Conservation (phyloP, 1,140 invertebrate species). For the Epicauta chinensis region DNA sequence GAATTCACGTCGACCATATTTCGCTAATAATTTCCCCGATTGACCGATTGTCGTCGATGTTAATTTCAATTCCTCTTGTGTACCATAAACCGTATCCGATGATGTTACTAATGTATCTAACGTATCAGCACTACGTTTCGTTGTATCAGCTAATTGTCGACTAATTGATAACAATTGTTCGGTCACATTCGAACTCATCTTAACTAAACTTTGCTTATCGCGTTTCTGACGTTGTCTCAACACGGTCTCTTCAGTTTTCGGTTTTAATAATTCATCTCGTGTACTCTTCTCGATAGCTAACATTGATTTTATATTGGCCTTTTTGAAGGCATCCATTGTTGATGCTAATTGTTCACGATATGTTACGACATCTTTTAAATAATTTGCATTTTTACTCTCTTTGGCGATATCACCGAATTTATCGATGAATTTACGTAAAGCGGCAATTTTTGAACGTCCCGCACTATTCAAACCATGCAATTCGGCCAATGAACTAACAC, state of each 20-base stretch:
- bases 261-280: slow-evolving; percentile 60
- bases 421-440: slow-evolving; percentile 61
- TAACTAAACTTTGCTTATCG: slow-evolving; percentile 57
- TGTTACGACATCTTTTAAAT: slow-evolving; percentile 57
- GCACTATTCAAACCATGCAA: slow-evolving; percentile 66
- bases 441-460: slow-evolving; percentile 59
- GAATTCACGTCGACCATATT: slow-evolving; percentile 88
- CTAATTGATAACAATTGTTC: slow-evolving; percentile 77
- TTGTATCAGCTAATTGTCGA: slow-evolving; percentile 76
- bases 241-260: slow-evolving; percentile 50
- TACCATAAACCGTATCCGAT: slow-evolving; percentile 59
- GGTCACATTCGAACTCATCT: slow-evolving; percentile 66
- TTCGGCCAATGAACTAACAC: slow-evolving; percentile 57
- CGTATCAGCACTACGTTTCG: slow-evolving; percentile 77
- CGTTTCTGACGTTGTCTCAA: slow-evolving; percentile 55
- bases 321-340: slow-evolving; percentile 66
- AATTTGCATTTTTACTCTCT: slow-evolving; percentile 54
- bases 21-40: slow-evolving; percentile 84
- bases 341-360: slow-evolving; percentile 61
- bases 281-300: slow-evolving; percentile 67
- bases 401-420: slow-evolving; percentile 58
- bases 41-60: slow-evolving; percentile 82
- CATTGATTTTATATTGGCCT: slow-evolving; percentile 67
- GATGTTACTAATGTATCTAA: slow-evolving; percentile 72
- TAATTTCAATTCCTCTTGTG: slow-evolving; percentile 75